These are phyloP conservation scores for Batillaria attramentaria DNA, from an alignment of 1,140 invertebrate species.

Conservation along the genomic window DNA sequence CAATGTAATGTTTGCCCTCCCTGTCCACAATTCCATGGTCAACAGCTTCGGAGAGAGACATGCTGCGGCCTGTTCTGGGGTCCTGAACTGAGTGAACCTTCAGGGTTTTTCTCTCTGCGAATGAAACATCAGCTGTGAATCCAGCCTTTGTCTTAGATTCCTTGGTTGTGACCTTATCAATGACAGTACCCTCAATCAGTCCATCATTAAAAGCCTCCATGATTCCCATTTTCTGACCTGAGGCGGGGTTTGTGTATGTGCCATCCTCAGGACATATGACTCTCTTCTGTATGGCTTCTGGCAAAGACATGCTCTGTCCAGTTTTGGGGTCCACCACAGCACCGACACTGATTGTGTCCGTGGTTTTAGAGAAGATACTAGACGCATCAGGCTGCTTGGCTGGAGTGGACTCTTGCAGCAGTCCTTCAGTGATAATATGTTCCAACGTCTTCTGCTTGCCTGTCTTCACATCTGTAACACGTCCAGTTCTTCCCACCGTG, in stretches of 20 bases:
- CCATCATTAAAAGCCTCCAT: constrained; percentile 75
- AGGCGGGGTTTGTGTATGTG: constrained; percentile 81
- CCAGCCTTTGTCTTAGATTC: constrained; percentile 54
- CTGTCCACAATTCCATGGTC: constrained; percentile 59
- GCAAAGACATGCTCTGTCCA: constrained; percentile 80
- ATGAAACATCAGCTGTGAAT: constrained; percentile 56
- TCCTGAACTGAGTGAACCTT: constrained; percentile 78
- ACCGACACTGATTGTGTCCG: constrained; percentile 88
- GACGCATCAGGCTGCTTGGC: constrained; percentile 84
- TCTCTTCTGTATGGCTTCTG: constrained; percentile 51
- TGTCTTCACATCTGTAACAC: constrained; percentile 83
- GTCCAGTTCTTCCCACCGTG: constrained; percentile 85
- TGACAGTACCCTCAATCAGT: constrained; percentile 52
- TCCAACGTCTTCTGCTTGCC: constrained; percentile 82
- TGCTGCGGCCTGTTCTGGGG: constrained; percentile 79
- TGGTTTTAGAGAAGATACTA: constrained; percentile 86
- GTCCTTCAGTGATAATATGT: constrained; percentile 79
- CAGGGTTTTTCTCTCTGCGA: constrained; percentile 57
- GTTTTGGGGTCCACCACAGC: constrained; percentile 85
- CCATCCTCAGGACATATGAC: constrained; percentile 69
- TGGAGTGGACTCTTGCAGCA: constrained; percentile 84
- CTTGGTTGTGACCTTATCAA: constrained; percentile 56
- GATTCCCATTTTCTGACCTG: constrained; percentile 81
- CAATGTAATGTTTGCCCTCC: constrained; percentile 77
- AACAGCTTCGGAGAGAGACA: constrained; percentile 61